Evolutionary conservation across 2,888 invertebrate genomes (phyloP).

Genomic region (Ernsta delagoae): DNA sequence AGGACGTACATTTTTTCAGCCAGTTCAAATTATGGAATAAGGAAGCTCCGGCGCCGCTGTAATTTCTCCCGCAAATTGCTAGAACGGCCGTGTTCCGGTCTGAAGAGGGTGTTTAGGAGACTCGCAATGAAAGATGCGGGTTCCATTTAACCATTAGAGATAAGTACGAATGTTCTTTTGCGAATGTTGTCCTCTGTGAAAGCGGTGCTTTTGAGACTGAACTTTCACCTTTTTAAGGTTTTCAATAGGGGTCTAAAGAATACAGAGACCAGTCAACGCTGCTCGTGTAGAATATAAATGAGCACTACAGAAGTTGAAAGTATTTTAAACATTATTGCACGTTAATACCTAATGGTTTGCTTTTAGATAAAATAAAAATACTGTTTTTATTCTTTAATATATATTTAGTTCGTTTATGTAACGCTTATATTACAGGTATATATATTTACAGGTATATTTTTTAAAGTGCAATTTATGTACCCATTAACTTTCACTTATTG

Average conservation of each 20-base stretch:
- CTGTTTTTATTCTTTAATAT: too few relatives aligned
- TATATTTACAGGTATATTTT: too few relatives aligned
- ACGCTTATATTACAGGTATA: too few relatives aligned
- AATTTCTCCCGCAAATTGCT: constrained; percentile 8
- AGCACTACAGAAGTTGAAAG: neutral
- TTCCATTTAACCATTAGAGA: constrained; percentile 6
- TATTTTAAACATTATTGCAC: neutral
- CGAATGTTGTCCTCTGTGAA: neutral
- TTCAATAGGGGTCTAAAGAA: neutral
- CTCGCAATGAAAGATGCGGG: constrained; percentile 6
- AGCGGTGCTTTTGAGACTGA: neutral
- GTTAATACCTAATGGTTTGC: neutral
- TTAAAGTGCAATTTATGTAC: too few relatives aligned
- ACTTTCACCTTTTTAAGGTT: neutral
- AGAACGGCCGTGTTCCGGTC: constrained; percentile 4
- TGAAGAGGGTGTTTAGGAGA: constrained; percentile 11
- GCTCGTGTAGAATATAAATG: neutral
- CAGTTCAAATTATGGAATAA: neutral
- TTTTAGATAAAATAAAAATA: neutral
- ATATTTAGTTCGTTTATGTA: too few relatives aligned
- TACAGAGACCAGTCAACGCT: neutral
- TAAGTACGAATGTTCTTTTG: constrained; percentile 4
- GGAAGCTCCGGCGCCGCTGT: constrained; percentile 5
- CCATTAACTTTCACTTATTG: too few relatives aligned
- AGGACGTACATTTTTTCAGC: constrained; percentile 1